phyloP scores from a whole-genome alignment of 2,797 vertebrate species.

The Chromis chromis region DNA sequence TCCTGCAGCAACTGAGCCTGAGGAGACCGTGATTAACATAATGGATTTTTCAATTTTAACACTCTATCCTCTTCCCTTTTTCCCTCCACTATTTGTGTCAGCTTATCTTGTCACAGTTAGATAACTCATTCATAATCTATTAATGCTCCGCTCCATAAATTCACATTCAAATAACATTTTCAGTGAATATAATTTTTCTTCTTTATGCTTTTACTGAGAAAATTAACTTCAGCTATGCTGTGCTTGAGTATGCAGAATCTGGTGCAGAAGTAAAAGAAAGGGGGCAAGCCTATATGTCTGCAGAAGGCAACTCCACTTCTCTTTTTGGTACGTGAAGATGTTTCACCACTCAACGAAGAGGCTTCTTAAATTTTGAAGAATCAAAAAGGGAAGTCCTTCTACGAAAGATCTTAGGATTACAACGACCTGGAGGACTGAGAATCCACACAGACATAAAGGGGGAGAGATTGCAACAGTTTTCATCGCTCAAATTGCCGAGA shows the following conservation, averaged over 20 bases:
- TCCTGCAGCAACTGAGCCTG: conserved; percentile 21
- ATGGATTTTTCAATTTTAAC: conserved; percentile 20
- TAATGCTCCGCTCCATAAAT: not conserved
- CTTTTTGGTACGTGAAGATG: too few relatives aligned
- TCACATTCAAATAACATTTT: not conserved
- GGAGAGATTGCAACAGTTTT: conserved; percentile 4
- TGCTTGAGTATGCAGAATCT: not conserved
- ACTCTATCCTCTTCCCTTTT: conserved; percentile 3
- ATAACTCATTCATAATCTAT: conserved; percentile 14
- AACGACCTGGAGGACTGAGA: too few relatives aligned
- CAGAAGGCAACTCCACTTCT: too few relatives aligned
- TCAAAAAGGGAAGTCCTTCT: too few relatives aligned
- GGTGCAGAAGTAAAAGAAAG: conserved; percentile 1
- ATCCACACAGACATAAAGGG: too few relatives aligned
- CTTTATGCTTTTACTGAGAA: not conserved
- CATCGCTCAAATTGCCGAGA: conserved; percentile 3
- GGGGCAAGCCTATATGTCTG: too few relatives aligned
- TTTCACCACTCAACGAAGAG: too few relatives aligned
- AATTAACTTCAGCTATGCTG: too few relatives aligned
- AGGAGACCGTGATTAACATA: conserved; percentile 47
- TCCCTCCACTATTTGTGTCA: not conserved
- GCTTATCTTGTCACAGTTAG: conserved; percentile 4
- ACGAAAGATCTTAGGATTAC: too few relatives aligned
- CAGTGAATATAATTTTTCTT: not conserved
- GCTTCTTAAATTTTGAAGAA: too few relatives aligned